phyloP scores from a whole-genome alignment of 2,888 invertebrate species.

The Melikaiella ostensackeni region DNA sequence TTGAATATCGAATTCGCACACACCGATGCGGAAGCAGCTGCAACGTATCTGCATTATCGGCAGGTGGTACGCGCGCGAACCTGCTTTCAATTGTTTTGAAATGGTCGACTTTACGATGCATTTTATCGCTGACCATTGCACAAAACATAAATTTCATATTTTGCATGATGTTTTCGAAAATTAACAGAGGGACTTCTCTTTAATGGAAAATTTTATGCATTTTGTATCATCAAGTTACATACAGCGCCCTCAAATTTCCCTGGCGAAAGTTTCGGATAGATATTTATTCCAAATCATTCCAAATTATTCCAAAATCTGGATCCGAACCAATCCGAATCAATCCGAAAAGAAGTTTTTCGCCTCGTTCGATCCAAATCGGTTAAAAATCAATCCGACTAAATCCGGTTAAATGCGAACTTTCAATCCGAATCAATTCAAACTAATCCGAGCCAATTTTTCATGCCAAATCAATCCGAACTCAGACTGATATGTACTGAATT shows the following conservation, averaged over 20 bases:
- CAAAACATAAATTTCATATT: constrained; percentile 35
- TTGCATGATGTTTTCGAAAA: constrained; percentile 23
- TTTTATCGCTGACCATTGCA: constrained; percentile 33
- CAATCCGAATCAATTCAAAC: too few relatives aligned
- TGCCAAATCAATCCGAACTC: too few relatives aligned
- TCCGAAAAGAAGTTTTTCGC: too few relatives aligned
- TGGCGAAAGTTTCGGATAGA: too few relatives aligned
- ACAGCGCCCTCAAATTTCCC: background rate
- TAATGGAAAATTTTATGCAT: constrained; percentile 13
- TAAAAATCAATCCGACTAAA: too few relatives aligned
- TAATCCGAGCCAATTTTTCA: too few relatives aligned
- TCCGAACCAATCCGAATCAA: too few relatives aligned
- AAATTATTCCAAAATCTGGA: too few relatives aligned
- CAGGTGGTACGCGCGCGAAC: constrained; percentile 60
- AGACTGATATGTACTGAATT: too few relatives aligned
- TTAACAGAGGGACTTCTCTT: constrained; percentile 4
- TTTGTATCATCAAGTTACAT: background rate
- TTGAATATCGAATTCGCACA: constrained; percentile 7
- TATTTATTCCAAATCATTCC: too few relatives aligned
- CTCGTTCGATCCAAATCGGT: too few relatives aligned
- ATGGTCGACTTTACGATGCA: constrained; percentile 34
- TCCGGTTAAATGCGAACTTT: too few relatives aligned
- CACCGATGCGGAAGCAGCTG: constrained; percentile 64
- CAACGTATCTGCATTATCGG: constrained; percentile 66
- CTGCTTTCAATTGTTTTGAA: constrained; percentile 42